These are phyloP conservation scores for human DNA, from an alignment of 2,113 vertebrate species.

Conservation along the genomic window GRCh38 chr1:7940001-7940500, in stretches of 20 bases:
- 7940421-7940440: background rate
- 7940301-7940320: background rate
- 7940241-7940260: fast-evolving
- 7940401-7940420: background rate
- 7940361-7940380: background rate
- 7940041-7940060: background rate
- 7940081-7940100: background rate
- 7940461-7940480: background rate
- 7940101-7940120: background rate
- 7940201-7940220: background rate
- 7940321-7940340: background rate
- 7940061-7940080: background rate
- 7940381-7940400: background rate
- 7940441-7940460: too few species aligned
- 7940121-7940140: background rate
- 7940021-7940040: background rate
- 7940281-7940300: background rate
- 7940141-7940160: too few species aligned
- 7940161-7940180: background rate
- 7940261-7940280: fast-evolving
- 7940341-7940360: slow-evolving; percentile 7
- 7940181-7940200: background rate
- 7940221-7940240: background rate
- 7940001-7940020: fast-evolving
- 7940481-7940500: background rate